Conservation (phyloP, 1,140 invertebrate genomes). For the Triops longicaudatus region DNA sequence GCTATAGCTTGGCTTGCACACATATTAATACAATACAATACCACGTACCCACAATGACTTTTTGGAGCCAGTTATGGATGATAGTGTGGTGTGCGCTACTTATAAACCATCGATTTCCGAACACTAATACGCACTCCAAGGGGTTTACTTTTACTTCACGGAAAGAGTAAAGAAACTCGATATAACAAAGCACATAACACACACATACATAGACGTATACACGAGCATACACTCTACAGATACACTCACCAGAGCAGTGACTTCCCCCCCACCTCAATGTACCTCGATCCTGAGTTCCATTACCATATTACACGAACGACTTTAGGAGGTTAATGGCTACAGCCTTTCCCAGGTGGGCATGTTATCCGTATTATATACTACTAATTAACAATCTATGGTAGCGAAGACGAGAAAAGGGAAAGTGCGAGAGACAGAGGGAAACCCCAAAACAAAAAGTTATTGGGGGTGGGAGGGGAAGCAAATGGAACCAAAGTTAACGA, state of each 20-base stretch:
- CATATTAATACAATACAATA: neutral
- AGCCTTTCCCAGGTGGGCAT: neutral
- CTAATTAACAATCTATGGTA: constrained; percentile 12
- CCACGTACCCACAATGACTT: neutral
- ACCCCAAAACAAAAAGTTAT: neutral
- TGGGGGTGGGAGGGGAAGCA: neutral
- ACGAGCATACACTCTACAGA: neutral
- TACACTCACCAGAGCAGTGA: neutral
- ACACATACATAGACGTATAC: neutral
- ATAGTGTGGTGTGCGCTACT: neutral
- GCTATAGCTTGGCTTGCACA: neutral
- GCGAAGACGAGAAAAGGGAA: neutral
- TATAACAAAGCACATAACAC: neutral
- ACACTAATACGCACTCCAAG: neutral
- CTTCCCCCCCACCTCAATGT: neutral
- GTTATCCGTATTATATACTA: neutral
- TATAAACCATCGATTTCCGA: constrained; percentile 6
- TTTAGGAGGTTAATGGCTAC: neutral
- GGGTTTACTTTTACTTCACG: neutral
- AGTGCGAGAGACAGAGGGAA: neutral
- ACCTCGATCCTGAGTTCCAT: neutral
- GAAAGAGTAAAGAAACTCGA: neutral
- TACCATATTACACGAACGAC: constrained; percentile 10
- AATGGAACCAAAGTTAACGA: neutral
- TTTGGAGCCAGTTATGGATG: neutral